Conservation (phyloP, 92 coral and sea anemone genomes). For the Phenganax stokvisi region DNA sequence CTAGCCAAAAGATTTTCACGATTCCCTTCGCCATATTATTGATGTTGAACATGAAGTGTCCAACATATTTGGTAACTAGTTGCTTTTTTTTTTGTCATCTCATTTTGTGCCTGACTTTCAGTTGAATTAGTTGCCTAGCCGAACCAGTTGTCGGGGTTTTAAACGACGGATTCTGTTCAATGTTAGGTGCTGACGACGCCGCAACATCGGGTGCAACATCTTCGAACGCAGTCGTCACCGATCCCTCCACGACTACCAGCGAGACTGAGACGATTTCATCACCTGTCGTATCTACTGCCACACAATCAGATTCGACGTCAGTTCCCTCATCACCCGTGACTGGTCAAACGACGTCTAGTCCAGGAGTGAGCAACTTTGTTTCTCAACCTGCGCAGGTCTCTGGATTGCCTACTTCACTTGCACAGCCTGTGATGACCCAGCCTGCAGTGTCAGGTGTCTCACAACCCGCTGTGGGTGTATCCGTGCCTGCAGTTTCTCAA, state of each 20-base stretch:
- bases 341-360: conserved; percentile 21
- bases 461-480: background rate
- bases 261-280: conserved; percentile 33
- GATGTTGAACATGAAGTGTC: conserved; percentile 77
- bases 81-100: too few species aligned
- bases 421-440: conserved; percentile 2
- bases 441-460: background rate
- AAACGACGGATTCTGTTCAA: background rate
- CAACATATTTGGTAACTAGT: conserved; percentile 66
- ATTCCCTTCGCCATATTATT: conserved; percentile 73
- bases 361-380: background rate
- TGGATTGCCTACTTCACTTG: background rate
- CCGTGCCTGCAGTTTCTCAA: background rate
- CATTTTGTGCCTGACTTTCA: too few species aligned
- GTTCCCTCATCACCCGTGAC: conserved; percentile 23
- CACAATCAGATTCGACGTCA: conserved; percentile 35
- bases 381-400: conserved; percentile 33
- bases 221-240: background rate
- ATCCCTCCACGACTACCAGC: conserved; percentile 3
- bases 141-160: background rate
- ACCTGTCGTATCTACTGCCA: conserved; percentile 37
- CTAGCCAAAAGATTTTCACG: conserved; percentile 77
- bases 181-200: background rate
- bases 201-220: background rate
- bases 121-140: background rate